Base-by-base conservation (phyloP, 1,140 invertebrate genomes). In the Tyrophagus putrescentiae region DNA sequence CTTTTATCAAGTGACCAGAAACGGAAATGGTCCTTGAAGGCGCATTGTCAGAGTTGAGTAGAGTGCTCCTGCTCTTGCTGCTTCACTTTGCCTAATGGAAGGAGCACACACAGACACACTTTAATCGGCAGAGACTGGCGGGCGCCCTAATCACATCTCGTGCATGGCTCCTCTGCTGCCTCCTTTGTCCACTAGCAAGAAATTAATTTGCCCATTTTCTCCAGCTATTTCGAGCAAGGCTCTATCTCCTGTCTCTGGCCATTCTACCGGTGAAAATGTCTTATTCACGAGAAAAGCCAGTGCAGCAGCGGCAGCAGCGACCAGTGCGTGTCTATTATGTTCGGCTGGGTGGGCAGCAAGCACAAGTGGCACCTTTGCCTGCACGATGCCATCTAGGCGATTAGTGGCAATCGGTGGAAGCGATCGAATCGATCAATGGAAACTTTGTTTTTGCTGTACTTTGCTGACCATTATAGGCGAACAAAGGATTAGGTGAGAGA, bases 391-490 rank as follows among this genome's bases (percentile, higher is more conserved):
- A n/a, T n/a, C n/a, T n/a, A n/a, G n/a, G n/a, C 21, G 36, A 39
- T 39, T 39, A 21, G 36, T 39, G 13, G 36, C n/a, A n/a, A 39
- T 21, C 13, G 13, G 7, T 48, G 45, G 45, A 48, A 48, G 31
- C 18, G 45, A 48, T 48, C 45, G 18, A 48, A 48, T 48, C 45
- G 45, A 48, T 48, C 45, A 48, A 21, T 48, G 18, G 45, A 48
- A 48, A 48, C 45, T 48, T 18, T 48, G 45, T 48, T 48, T 48
- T 48, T 48, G 45, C 7, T 48, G 45, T 48, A 7, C 45, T 48
- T 48, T 48, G 7, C 45, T 18, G 45, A 18, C 45, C 45, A 48
- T 48, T 48, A 48, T 48, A 48, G 45, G 45, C 45, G 45, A 48
- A 48, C 45, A 48, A 48, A 48, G 45, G 45, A 48, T 48, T 48